Evolutionary conservation across 2,888 invertebrate species (phyloP), one percentile per base, ranked within the genome.

Genomic region (Tiliacea aurago): DNA sequence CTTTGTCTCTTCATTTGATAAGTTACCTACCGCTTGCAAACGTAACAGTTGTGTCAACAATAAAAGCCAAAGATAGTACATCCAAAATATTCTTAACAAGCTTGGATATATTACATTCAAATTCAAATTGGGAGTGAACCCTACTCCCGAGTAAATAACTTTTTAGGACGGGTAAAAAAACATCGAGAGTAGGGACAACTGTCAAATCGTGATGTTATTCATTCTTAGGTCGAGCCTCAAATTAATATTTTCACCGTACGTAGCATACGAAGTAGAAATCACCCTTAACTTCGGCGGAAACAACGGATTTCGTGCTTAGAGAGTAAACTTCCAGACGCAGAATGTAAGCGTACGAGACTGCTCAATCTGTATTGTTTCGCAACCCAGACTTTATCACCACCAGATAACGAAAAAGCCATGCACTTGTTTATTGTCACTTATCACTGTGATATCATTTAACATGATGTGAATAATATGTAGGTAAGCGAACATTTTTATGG

Each of bases 351-450:
- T 45, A 71, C 3, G 47, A 80, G 47, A 47, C 49, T 55, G 43
- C 59, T 20, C 23, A 41, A 20, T 56, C 55, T 55, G 23, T 66
- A 65, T 67, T 67, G 59, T 84, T 81, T 81, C 70, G 55, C 56
- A 77, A 84, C 37, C 0, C 49, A 59, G 28, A 73, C 37, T 61
- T 78, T 83, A 73, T 80, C 72, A 51, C 18, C 47, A 10, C 41
- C 61, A 71, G 87, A 85, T 87, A 88, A 77, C 70, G 59, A 62
- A 58, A 79, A 78, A 84, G 83, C 73, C 70, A 77, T 87, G 80
- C 80, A 81, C 70, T 81, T 77, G 74, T 82, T 80, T 85, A 73
- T 59, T 41, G 69, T 74, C 55, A 51, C 41, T 84, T 81, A 76
- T 76, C 80, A 47, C 56, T 70, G 45, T 68, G 59, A 68, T 73